Base-by-base conservation (phyloP, 2,888 invertebrate species). In the Limnephilus lunatus region DNA sequence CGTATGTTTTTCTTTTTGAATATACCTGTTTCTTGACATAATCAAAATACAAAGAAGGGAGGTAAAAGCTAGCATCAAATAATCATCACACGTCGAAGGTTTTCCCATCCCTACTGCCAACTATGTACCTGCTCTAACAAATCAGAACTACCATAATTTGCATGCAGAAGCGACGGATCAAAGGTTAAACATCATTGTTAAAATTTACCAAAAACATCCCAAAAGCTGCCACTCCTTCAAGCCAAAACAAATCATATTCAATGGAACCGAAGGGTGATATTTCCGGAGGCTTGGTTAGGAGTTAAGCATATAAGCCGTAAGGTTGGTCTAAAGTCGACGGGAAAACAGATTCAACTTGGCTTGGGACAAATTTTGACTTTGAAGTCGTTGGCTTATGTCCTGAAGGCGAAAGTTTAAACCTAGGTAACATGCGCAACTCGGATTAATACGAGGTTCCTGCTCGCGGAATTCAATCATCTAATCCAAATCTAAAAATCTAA, bases 91-190 rank as follows among this genome's bases (percentile, higher is more conserved):
- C 25, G 68, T 68, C 35, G 35, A 11, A 35, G 3, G 25, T 31
- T 35, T 39, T 39, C 35, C 15, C 39, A 44, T 39, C 80, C 92
- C 82, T 89, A 39, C 12, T n/a, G 48, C 31, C 5, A 85, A 30
- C 68, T 81, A 35, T n/a, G 83, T 83, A 25, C 83, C 83, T 32
- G 68, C 25, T 68, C 19, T 19, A 83, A 83, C 83, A 83, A 83
- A 92, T 90, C 91, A 91, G 89, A 83, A 83, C 83, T 83, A 83
- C 93, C 90, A 90, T 88, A 93, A 93, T 93, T 91, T 93, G 92
- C 92, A 93, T 93, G 93, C 93, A 92, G 93, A 92, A 93, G 93
- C 92, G 92, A 93, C 91, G 87, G 93, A 93, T 92, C 93, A 93
- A 93, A 93, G 92, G 93, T 92, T 92, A 91, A 88, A 89, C 68